Base-by-base conservation (phyloP, 2,888 invertebrate genomes). In the Lordiphosa andalusiaca region DNA sequence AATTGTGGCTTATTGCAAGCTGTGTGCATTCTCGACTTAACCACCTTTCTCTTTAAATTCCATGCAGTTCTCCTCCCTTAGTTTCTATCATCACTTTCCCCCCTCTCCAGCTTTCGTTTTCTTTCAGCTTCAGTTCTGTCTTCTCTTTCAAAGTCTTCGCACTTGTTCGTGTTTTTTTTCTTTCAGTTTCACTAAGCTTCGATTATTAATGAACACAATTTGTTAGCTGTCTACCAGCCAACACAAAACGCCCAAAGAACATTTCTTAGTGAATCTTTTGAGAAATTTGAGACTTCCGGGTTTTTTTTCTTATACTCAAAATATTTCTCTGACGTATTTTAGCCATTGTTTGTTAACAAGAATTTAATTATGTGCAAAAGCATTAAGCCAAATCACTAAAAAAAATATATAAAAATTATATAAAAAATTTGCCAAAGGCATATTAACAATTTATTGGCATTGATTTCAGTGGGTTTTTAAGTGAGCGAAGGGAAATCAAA, bases 131-230 rank as follows among this genome's bases (percentile, higher is more conserved):
- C 16, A 35, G n/a, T 4, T 5, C 9, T 16, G 2, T n/a, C 13
- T 47, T 37, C 9, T 25, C n/a, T 16, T 7, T n/a, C 25, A 25
- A 25, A 25, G 25, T 4, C 25, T 30, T 30, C 1, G 16, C n/a
- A 13, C 21, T 25, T 37, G 36, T 39, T n/a, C 25, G 10, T 19
- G 19, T 19, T 19, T 19, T 19, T 21, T 33, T 12, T 25, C 25
- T 38, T 6, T 36, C 39, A n/a, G 19, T 39, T 46, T 56, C 36
- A 13, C 19, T 39, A 19, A 44, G 19, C 55, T n/a, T 38, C 44
- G 46, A 49, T 70, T 68, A 73, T 69, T 80, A 67, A 76, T 76
- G 71, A 59, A 16, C 23, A 49, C 63, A 41, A 76, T 76, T 71
- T 80, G 53, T 76, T 54, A 64, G 58, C 67, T 62, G 72, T 74